These are phyloP conservation scores for Paraplagusia blochii DNA, from an alignment of 2,113 vertebrate species.

Conservation along the genomic window DNA sequence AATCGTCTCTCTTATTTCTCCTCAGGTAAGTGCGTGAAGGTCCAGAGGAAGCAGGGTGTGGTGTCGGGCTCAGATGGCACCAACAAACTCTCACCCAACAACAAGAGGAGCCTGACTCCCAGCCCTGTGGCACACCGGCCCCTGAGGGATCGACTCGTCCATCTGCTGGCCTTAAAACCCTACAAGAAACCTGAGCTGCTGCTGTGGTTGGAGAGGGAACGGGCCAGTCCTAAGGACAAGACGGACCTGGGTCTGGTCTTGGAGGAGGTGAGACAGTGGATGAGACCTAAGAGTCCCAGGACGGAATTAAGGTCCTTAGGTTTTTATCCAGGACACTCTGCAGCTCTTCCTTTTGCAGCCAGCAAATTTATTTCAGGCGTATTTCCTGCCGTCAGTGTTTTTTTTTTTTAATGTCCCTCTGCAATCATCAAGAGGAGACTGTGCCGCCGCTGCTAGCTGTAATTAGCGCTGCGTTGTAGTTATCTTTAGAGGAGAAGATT, in stretches of 20 bases:
- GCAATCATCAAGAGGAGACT: conserved; percentile 53
- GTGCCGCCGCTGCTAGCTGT: conserved; percentile 50
- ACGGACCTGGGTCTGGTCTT: conserved; percentile 69
- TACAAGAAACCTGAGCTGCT: conserved; percentile 77
- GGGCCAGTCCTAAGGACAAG: conserved; percentile 65
- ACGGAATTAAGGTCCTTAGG: no score
- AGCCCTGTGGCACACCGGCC: conserved; percentile 64
- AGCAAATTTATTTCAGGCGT: conserved; percentile 47
- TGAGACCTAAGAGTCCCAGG: not conserved
- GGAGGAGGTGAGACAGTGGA: conserved; percentile 74
- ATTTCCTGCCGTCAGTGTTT: conserved; percentile 54
- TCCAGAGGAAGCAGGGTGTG: conserved; percentile 66
- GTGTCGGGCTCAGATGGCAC: conserved; percentile 51
- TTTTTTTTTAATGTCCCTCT: conserved; percentile 40
- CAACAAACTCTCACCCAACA: conserved; percentile 75
- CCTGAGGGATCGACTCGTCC: conserved; percentile 73
- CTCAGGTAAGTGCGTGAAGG: conserved; percentile 74
- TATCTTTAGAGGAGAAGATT: conserved; percentile 64
- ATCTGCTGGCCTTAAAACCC: conserved; percentile 74
- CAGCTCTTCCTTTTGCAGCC: conserved; percentile 7
- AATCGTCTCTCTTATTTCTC: conserved; percentile 39
- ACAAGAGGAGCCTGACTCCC: conserved; percentile 66
- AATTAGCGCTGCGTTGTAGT: conserved; percentile 70
- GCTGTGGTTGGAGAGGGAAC: conserved; percentile 71
- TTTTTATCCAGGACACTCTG: no score